Conservation (phyloP, 1,140 invertebrate genomes). For the Ceratina calcarata region DNA sequence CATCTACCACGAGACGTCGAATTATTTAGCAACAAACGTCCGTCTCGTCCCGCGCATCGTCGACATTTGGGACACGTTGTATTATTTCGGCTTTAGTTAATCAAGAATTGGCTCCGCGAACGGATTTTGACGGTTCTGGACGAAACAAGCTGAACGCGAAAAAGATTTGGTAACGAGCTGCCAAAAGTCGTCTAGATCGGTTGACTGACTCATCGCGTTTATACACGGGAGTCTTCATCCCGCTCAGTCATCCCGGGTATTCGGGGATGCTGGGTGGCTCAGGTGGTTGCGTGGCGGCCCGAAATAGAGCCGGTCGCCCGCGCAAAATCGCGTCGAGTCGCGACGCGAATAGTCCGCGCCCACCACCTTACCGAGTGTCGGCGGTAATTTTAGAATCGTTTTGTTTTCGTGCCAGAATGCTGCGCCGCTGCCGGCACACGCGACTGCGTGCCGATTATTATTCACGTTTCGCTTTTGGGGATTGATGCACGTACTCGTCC, state of each 20-base stretch:
- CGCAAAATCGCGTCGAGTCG: constrained; percentile 76
- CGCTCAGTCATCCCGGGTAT: constrained; percentile 72
- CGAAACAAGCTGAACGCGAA: neutral
- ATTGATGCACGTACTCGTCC: constrained; percentile 18
- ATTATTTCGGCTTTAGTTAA: no score
- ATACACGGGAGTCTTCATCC: constrained; percentile 51
- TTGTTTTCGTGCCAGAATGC: constrained; percentile 68
- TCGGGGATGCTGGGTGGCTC: constrained; percentile 77
- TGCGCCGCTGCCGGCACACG: constrained; percentile 23
- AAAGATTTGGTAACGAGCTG: constrained; percentile 2
- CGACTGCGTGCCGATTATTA: constrained; percentile 10
- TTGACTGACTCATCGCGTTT: constrained; percentile 57
- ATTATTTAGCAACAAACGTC: neutral
- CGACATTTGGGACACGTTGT: no score
- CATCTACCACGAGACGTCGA: neutral
- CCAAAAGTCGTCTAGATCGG: constrained; percentile 54
- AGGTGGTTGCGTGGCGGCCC: constrained; percentile 79
- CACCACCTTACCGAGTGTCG: constrained; percentile 69
- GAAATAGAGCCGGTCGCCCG: constrained; percentile 77
- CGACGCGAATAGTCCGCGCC: constrained; percentile 77
- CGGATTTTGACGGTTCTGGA: no score
- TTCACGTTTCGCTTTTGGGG: neutral
- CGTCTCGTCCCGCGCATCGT: no score
- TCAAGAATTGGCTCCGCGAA: neutral
- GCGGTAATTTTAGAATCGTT: constrained; percentile 74